Evolutionary conservation across 2,113 vertebrate genomes (phyloP).

Genomic region (Irena cyanogastra): DNA sequence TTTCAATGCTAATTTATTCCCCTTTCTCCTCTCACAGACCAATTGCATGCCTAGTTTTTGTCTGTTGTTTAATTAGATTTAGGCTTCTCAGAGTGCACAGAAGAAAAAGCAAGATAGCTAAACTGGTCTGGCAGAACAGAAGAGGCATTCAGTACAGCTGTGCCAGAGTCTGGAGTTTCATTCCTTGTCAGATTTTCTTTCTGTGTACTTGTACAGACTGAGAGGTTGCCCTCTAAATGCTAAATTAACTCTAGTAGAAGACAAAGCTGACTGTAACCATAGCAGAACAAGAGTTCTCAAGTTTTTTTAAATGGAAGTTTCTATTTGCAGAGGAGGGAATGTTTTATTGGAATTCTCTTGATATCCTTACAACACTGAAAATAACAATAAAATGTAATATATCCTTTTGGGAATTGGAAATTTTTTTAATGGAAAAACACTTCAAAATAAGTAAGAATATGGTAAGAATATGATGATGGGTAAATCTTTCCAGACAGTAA

Average conservation of each 20-base stretch:
- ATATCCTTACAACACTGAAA: neutral
- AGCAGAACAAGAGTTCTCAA: neutral
- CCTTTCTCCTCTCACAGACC: neutral
- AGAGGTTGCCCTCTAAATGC: neutral
- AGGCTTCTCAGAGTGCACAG: neutral
- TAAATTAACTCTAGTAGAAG: neutral
- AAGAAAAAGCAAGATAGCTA: neutral
- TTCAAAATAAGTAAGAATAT: no score
- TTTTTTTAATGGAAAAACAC: neutral
- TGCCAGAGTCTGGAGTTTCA: conserved; percentile 4
- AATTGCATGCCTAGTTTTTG: neutral
- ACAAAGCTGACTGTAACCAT: neutral
- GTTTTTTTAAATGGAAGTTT: neutral
- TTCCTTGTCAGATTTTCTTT: conserved; percentile 30
- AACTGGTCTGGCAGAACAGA: conserved; percentile 33
- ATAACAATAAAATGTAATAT: neutral
- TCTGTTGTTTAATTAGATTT: conserved; percentile 22
- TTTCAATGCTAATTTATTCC: conserved; percentile 11
- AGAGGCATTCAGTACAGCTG: conserved; percentile 8
- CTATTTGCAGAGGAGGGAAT: neutral
- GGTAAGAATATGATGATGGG: neutral
- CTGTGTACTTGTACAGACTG: neutral
- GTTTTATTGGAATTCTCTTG: neutral
- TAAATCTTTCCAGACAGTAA: neutral
- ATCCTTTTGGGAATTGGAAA: neutral